Percentiles rank a stretch among this genome's conserved stretches.
These are phyloP conservation scores for Neodiprion pinetum DNA, from an alignment of 1,140 invertebrate species.

Conservation along the genomic window DNA sequence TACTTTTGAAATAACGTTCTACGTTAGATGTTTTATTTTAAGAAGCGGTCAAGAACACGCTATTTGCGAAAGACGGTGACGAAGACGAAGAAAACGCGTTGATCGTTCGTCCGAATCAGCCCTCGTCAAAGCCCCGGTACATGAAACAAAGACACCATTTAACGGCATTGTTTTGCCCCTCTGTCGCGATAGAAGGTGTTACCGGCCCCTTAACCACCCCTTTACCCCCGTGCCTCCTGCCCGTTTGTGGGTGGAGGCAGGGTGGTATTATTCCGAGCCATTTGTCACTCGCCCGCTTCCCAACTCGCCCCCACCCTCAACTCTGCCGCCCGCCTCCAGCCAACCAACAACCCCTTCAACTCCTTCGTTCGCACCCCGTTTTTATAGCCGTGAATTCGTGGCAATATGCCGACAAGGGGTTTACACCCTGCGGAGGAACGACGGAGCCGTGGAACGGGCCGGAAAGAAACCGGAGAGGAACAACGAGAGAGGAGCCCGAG, in stretches of 20 bases:
- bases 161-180: constrained; percentile 45
- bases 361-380: constrained; percentile 35
- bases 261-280: constrained; percentile 63
- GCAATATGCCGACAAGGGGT: constrained; percentile 62
- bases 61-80: too few species aligned
- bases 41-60: too few species aligned
- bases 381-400: constrained; percentile 61
- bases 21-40: too few species aligned
- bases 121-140: neutral
- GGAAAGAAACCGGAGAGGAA: neutral
- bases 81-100: too few species aligned
- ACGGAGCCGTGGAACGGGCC: neutral
- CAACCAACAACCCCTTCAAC: constrained; percentile 7
- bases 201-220: constrained; percentile 9
- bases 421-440: constrained; percentile 41
- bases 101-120: too few species aligned
- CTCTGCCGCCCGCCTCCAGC: constrained; percentile 16
- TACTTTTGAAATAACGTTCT: too few species aligned
- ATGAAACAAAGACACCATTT: constrained; percentile 53
- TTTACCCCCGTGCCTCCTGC: neutral
- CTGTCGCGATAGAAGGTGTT: constrained; percentile 19
- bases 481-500: constrained; percentile 35
- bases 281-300: constrained; percentile 56
- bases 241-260: constrained; percentile 13
- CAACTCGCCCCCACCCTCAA: constrained; percentile 20